phyloP scores from a whole-genome alignment of 2,797 vertebrate genomes.

The Tachyglossus aculeatus region DNA sequence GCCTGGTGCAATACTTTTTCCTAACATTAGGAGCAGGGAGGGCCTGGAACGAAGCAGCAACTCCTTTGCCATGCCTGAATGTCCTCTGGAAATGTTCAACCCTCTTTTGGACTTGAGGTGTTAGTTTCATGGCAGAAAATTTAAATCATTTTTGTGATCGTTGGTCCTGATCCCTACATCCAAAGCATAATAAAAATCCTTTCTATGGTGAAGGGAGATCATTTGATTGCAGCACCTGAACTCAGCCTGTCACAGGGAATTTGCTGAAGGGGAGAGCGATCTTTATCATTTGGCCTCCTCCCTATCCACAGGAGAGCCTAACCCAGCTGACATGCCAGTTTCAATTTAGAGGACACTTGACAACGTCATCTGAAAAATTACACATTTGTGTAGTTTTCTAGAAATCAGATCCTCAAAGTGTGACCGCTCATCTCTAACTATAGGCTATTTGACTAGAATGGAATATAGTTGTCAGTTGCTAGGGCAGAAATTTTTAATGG shows the following conservation, averaged over 20 bases:
- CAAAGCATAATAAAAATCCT: not conserved
- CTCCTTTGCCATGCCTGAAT: too few relatives aligned
- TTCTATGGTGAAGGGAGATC: not conserved
- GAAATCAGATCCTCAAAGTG: conserved; percentile 39
- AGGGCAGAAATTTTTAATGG: conserved; percentile 42
- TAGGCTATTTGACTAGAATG: conserved; percentile 1
- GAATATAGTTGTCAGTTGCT: conserved; percentile 35
- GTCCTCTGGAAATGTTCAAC: too few relatives aligned
- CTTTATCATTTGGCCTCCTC: conserved; percentile 1
- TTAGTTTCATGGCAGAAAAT: not conserved
- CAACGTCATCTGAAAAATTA: conserved; percentile 50
- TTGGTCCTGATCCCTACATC: not conserved
- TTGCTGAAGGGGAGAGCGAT: not conserved
- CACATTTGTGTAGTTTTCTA: conserved; percentile 41
- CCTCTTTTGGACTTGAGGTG: too few relatives aligned
- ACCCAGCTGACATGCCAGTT: not conserved
- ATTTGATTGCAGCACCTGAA: not conserved
- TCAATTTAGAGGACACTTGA: conserved; percentile 50
- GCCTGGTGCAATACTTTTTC: too few relatives aligned
- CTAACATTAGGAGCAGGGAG: too few relatives aligned
- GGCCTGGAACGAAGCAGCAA: too few relatives aligned
- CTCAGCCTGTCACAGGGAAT: not conserved
- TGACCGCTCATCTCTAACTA: conserved; percentile 48
- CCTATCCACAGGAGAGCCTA: not conserved
- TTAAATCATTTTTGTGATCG: accelerated